Evolutionary conservation across 2,797 vertebrate genomes (phyloP).

Genomic region (Peromyscus eremicus): DNA sequence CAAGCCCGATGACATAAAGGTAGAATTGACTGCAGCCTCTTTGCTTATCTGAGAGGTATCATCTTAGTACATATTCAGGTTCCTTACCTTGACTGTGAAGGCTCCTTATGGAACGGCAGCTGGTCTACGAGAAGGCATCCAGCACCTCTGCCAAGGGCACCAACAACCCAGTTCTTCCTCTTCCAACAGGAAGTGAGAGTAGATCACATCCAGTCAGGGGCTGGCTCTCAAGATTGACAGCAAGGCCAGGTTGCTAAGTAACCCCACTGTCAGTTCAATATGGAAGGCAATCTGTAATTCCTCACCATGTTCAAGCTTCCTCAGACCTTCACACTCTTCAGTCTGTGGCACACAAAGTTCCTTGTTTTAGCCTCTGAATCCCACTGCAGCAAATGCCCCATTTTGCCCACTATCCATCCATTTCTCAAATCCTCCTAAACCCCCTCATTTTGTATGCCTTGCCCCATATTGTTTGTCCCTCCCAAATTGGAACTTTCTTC

Average conservation of each 20-base stretch:
- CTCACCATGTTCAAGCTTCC: neutral
- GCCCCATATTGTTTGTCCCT: neutral
- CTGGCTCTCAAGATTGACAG: neutral
- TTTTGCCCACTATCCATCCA: no score
- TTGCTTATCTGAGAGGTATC: neutral
- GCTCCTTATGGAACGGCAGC: neutral
- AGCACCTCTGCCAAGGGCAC: neutral
- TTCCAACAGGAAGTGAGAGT: neutral
- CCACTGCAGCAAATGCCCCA: neutral
- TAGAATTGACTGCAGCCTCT: neutral
- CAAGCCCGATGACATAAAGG: accelerated
- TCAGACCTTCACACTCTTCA: neutral
- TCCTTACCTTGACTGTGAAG: neutral
- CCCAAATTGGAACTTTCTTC: neutral
- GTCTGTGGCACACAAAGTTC: neutral
- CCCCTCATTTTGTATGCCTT: neutral
- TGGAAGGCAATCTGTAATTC: neutral
- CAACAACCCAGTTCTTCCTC: no score
- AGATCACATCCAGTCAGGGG: neutral
- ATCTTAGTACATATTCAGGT: neutral
- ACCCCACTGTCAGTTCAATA: no score
- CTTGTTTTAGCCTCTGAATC: neutral
- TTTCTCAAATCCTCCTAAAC: neutral
- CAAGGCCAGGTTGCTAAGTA: neutral
- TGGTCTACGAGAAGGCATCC: accelerated